These are phyloP conservation scores for Sterrhoptilus dennistouni DNA, from an alignment of 2,113 vertebrate genomes.

Conservation along the genomic window DNA sequence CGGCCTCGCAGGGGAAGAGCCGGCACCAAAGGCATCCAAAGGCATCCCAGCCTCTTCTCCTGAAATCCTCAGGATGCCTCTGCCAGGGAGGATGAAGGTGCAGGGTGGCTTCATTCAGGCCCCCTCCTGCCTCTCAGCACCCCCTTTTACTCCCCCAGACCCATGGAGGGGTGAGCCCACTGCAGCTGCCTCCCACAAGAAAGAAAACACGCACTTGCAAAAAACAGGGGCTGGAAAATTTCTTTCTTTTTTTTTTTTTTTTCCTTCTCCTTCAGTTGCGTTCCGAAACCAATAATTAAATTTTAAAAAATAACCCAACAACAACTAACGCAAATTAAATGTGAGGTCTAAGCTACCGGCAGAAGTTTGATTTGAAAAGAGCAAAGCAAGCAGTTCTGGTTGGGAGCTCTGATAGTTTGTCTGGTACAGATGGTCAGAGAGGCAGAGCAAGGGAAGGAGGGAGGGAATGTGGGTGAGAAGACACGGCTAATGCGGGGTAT, in stretches of 20 bases:
- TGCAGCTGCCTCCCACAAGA: not conserved
- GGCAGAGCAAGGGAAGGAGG: not conserved
- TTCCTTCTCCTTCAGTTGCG: not conserved
- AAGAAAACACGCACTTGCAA: fast-evolving
- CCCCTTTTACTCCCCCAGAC: not conserved
- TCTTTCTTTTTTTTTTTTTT: not conserved
- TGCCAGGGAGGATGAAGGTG: not conserved
- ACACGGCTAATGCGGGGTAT: fast-evolving
- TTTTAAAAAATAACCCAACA: not conserved
- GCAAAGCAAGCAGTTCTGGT: constrained; percentile 27
- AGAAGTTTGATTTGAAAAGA: constrained; percentile 34
- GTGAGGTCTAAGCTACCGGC: not conserved
- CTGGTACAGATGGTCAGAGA: not conserved
- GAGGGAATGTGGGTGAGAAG: not conserved
- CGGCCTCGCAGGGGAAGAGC: not conserved
- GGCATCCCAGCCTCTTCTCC: not conserved
- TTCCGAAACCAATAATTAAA: constrained; percentile 55
- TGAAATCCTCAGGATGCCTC: fast-evolving
- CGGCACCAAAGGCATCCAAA: not conserved
- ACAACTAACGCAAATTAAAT: constrained; percentile 49
- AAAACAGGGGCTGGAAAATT: not conserved
- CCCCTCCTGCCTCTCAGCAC: not conserved
- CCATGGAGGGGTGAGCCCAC: not conserved
- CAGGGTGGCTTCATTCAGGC: fast-evolving
- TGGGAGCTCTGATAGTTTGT: not conserved